Percentiles rank a stretch among this genome's conserved stretches.
phyloP scores from a whole-genome alignment of 1,140 invertebrate species.

The Vanessa tameamea region DNA sequence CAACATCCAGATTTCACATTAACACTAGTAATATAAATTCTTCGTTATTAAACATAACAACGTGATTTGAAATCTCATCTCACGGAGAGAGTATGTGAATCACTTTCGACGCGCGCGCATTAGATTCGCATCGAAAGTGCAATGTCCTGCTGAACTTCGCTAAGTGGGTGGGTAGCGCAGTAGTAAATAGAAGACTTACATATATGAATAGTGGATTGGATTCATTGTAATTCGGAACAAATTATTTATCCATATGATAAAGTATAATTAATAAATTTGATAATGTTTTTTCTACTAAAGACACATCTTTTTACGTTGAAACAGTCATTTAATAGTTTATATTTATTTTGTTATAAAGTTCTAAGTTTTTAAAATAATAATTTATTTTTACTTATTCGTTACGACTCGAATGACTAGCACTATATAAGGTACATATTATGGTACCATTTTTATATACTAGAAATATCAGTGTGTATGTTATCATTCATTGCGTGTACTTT shows the following conservation, averaged over 20 bases:
- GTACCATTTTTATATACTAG: conserved; percentile 27
- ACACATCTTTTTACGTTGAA: too few relatives aligned
- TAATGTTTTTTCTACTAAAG: too few relatives aligned
- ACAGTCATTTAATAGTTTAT: neutral
- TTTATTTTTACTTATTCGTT: neutral
- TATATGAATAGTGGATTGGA: neutral
- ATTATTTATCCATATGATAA: too few relatives aligned
- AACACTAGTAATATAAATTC: conserved; percentile 12
- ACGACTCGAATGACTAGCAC: conserved; percentile 1
- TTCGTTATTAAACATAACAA: conserved; percentile 17
- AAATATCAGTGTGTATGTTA: conserved; percentile 43
- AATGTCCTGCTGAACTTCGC: conserved; percentile 74
- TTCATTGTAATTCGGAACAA: too few relatives aligned
- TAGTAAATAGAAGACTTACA: neutral
- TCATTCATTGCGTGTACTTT: conserved; percentile 41
- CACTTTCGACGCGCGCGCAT: conserved; percentile 69
- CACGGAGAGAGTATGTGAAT: conserved; percentile 55
- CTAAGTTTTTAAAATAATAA: neutral
- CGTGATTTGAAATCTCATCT: conserved; percentile 31
- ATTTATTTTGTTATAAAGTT: neutral
- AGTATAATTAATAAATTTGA: too few relatives aligned
- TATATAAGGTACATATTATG: conserved; percentile 21
- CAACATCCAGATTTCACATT: neutral
- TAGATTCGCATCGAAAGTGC: conserved; percentile 67
- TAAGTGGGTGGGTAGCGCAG: conserved; percentile 47